Base-by-base conservation (phyloP, 2,888 invertebrate genomes). In the Cenopis cana region DNA sequence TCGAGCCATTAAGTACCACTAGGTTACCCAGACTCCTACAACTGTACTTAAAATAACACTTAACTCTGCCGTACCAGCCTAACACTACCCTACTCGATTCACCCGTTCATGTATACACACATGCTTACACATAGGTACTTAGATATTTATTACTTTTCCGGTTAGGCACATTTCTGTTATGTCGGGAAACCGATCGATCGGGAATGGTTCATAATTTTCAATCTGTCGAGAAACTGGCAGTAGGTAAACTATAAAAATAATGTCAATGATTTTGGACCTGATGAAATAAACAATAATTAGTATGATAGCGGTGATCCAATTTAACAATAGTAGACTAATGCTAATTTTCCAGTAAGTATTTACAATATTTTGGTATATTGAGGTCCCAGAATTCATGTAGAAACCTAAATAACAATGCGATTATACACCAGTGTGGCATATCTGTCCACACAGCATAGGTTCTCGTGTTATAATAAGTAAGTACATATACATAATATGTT, bases 341-440 rank as follows among this genome's bases (percentile, higher is more conserved):
- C 20, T n/a, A n/a, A 36, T 57, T 38, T 18, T 12, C 17, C 17
- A 33, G n/a, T 55, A 62, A 1, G 52, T 62, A 62, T 62, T 36
- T 62, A 52, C 52, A 64, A 52, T 64, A 52, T 38, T 62, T 52
- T 62, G 14, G n/a, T 38, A 64, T 54, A 20, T 38, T 54, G 50
- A 62, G 62, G 62, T 62, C 50, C 64, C 64, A 54, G n/a, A 38
- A 64, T 20, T 64, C 11, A 20, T 20, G 50, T 61, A 12, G 20
- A 52, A 64, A 64, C 61, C 62, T 52, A 52, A 62, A 62, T 33
- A 49, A 62, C 50, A 62, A 59, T 59, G 38, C 41, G 24, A 59
- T 59, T 24, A 10, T 14, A 12, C 29, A 50, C 20, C 18, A 49
- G 29, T 29, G 11, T n/a, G 29, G 49, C 49, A 33, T 33, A 4